phyloP scores from a whole-genome alignment of 2,888 invertebrate genomes.

The Zygothrica quintamaculata region DNA sequence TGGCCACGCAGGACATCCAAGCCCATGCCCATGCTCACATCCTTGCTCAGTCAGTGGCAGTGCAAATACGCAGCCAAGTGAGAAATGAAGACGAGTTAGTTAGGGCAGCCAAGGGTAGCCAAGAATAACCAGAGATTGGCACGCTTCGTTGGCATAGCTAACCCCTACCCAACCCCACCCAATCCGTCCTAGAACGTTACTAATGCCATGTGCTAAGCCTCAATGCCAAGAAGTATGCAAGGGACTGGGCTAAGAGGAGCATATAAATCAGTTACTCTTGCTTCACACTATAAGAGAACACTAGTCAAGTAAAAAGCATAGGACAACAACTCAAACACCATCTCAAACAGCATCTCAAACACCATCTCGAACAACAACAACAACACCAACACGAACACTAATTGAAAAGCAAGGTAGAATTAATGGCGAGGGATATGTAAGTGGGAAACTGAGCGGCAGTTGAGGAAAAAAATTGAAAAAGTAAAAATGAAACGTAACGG shows the following conservation, averaged over 20 bases:
- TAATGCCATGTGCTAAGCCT: slow-evolving; percentile 54
- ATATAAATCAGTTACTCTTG: slow-evolving; percentile 68
- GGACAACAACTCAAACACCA: slow-evolving; percentile 19
- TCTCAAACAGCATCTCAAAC: background rate
- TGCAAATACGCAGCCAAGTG: slow-evolving; percentile 77
- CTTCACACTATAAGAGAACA: slow-evolving; percentile 1
- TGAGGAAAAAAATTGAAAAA: slow-evolving; percentile 43
- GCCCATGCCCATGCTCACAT: no score
- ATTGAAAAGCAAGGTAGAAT: slow-evolving; percentile 77
- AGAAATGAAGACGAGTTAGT: slow-evolving; percentile 82
- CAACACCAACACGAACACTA: slow-evolving; percentile 57
- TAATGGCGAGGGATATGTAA: slow-evolving; percentile 71
- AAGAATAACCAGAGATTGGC: slow-evolving; percentile 63
- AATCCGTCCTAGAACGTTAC: slow-evolving; percentile 1
- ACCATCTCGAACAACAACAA: slow-evolving; percentile 2
- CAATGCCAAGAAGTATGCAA: slow-evolving; percentile 22
- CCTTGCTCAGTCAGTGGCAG: no score
- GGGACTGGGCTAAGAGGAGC: slow-evolving; percentile 23
- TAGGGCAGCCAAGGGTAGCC: slow-evolving; percentile 48
- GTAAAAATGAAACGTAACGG: slow-evolving; percentile 72
- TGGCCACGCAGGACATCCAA: slow-evolving; percentile 43
- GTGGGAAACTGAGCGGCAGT: slow-evolving; percentile 12
- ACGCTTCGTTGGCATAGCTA: slow-evolving; percentile 56
- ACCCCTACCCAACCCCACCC: background rate
- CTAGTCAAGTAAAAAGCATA: background rate